Conservation (phyloP, 37 sponge, comb jelly and placozoan genomes). For the Haliclona indistincta region DNA sequence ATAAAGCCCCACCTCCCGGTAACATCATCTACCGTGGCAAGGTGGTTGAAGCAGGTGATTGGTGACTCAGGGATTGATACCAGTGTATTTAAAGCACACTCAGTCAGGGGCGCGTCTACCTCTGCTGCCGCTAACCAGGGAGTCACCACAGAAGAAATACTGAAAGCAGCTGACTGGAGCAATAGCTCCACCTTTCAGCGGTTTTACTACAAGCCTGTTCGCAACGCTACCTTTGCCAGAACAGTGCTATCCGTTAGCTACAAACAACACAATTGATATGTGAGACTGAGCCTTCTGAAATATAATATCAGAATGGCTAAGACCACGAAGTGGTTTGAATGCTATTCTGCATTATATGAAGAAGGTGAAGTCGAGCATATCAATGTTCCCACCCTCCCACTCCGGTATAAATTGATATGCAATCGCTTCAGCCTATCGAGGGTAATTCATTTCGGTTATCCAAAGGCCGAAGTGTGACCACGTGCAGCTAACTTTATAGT, state of each 20-base stretch:
- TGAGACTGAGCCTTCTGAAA: too few species aligned
- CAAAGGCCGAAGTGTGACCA: too few species aligned
- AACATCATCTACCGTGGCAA: conserved; percentile 19
- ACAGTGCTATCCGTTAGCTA: conserved; percentile 2
- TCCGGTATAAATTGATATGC: too few species aligned
- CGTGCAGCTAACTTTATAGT: too few species aligned
- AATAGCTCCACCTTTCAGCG: background rate
- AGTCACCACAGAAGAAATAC: conserved; percentile 20
- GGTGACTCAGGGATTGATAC: conserved; percentile 25
- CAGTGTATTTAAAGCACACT: conserved; percentile 34
- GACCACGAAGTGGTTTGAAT: too few species aligned
- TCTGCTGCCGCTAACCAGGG: conserved; percentile 21
- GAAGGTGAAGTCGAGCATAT: too few species aligned
- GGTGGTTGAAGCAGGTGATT: conserved; percentile 24
- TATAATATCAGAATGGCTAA: too few species aligned
- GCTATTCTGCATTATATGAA: too few species aligned
- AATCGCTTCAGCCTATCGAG: too few species aligned
- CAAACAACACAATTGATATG: too few species aligned
- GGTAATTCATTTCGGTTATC: too few species aligned
- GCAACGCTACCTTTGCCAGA: background rate
- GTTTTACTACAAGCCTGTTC: conserved; percentile 21
- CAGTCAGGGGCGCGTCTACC: conserved; percentile 6
- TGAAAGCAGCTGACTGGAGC: conserved; percentile 35
- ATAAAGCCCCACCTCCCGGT: conserved; percentile 19
- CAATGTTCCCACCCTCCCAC: too few species aligned